Evolutionary conservation across 2,888 invertebrate genomes (phyloP).

Genomic region (Lasioglossum lativentre): DNA sequence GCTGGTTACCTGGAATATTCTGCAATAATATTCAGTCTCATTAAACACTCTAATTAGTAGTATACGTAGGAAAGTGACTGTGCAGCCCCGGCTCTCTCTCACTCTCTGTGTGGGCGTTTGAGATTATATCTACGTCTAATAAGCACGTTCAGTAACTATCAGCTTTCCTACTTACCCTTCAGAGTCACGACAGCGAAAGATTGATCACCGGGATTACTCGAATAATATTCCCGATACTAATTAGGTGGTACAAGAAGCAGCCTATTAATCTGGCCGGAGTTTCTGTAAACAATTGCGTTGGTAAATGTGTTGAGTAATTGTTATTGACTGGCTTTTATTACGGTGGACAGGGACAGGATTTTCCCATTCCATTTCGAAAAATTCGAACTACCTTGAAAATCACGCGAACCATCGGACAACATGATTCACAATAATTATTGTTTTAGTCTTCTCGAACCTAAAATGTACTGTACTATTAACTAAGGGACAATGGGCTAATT

Average conservation of each 20-base stretch:
- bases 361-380: background rate
- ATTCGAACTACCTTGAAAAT: background rate
- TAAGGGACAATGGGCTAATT: no score
- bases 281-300: slow-evolving; percentile 6
- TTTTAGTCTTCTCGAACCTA: background rate
- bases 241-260: slow-evolving; percentile 50
- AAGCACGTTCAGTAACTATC: slow-evolving; percentile 33
- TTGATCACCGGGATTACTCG: slow-evolving; percentile 65
- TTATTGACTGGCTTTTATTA: slow-evolving; percentile 10
- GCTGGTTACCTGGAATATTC: slow-evolving; percentile 28
- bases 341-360: background rate
- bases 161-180: slow-evolving; percentile 50
- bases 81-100: background rate
- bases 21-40: slow-evolving; percentile 56
- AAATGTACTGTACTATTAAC: no score
- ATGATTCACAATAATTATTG: background rate
- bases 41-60: slow-evolving; percentile 66
- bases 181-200: slow-evolving; percentile 53
- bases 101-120: background rate
- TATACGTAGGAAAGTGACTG: slow-evolving; percentile 8
- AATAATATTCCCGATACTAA: slow-evolving; percentile 60
- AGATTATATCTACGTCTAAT: slow-evolving; percentile 31
- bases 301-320: background rate
- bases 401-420: background rate
- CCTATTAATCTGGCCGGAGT: slow-evolving; percentile 35